Base-by-base conservation (phyloP, 2,797 vertebrate genomes). In the Microctenopoma lineatum region DNA sequence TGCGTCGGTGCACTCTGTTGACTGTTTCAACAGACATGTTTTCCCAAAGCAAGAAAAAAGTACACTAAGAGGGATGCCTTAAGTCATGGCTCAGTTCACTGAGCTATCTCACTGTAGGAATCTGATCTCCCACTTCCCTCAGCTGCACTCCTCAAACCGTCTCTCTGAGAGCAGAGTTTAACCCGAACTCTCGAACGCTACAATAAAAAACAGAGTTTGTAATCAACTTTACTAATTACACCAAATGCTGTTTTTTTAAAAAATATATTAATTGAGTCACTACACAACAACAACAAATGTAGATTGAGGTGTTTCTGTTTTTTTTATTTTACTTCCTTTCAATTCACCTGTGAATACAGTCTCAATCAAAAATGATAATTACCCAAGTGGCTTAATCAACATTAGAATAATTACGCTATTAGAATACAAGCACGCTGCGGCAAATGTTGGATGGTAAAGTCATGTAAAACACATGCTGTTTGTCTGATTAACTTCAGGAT, bases 21-120 rank as follows among this genome's bases (percentile, higher is more conserved):
- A 92, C 92, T 92, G 92, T 91, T 93, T 86, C 85, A 79, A 94
- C 93, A 93, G 87, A 89, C 89, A 78, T 95, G 93, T 95, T 94
- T 93, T 93, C 91, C 90, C 92, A 93, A 94, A 94, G 92, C 92
- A 93, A 79, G 82, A 90, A 85, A 63, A 83, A 79, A 86, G 85
- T 88, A 89, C 88, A 90, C 86, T 84, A 89, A 86, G 83, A 88
- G 66, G 66, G 84, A 68, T 72, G 81, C 81, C 68, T 87, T 78
- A 79, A 89, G 88, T 86, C 81, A 72, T 44, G 83, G 73, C 71
- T 88, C 83, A 57, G 77, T 69, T 84, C 79, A 80, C 84, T n/a
- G 15, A 47, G 79, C 69, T 38, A 25, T 72, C 72, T 74, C 27
- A 21, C 79, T 57, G 27, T 53, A 50, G 88, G 80, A 87, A 87